phyloP scores from a whole-genome alignment of 2,888 invertebrate species.

The Chromoteleia sp. region DNA sequence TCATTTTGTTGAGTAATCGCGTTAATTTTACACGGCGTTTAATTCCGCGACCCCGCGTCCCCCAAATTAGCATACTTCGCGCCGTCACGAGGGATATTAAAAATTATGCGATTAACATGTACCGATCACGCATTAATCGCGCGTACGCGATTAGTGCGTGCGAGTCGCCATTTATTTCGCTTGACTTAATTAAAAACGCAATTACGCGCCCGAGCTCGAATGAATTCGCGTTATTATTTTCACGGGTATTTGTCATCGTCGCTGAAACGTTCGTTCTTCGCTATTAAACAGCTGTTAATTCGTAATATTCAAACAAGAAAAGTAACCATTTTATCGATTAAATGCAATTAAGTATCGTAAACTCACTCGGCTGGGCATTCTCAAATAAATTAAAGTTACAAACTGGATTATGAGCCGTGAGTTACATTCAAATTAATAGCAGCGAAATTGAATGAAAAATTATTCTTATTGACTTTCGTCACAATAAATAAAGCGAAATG shows the following conservation, averaged over 20 bases:
- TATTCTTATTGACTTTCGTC: neutral
- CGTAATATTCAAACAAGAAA: neutral
- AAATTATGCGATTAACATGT: constrained; percentile 32
- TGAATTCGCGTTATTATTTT: neutral
- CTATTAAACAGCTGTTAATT: constrained; percentile 4
- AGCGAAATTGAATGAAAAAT: constrained; percentile 26
- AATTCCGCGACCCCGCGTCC: constrained; percentile 27
- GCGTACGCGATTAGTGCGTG: too few species aligned
- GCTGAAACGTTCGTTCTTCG: constrained; percentile 6
- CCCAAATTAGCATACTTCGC: constrained; percentile 31
- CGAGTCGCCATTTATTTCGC: constrained; percentile 44
- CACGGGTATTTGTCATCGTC: constrained; percentile 15
- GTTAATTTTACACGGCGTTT: constrained; percentile 46
- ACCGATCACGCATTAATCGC: too few species aligned
- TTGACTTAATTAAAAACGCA: constrained; percentile 47
- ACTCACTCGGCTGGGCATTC: constrained; percentile 25
- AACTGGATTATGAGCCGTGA: constrained; percentile 31
- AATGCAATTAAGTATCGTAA: constrained; percentile 29
- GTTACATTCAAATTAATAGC: constrained; percentile 28
- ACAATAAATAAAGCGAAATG: constrained; percentile 21
- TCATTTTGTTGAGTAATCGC: constrained; percentile 63
- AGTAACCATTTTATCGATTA: constrained; percentile 30
- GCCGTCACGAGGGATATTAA: constrained; percentile 18
- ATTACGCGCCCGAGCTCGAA: constrained; percentile 7
- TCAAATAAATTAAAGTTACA: constrained; percentile 39